Evolutionary conservation across 2,888 invertebrate genomes (phyloP).

Genomic region (Aphodius sticticus): DNA sequence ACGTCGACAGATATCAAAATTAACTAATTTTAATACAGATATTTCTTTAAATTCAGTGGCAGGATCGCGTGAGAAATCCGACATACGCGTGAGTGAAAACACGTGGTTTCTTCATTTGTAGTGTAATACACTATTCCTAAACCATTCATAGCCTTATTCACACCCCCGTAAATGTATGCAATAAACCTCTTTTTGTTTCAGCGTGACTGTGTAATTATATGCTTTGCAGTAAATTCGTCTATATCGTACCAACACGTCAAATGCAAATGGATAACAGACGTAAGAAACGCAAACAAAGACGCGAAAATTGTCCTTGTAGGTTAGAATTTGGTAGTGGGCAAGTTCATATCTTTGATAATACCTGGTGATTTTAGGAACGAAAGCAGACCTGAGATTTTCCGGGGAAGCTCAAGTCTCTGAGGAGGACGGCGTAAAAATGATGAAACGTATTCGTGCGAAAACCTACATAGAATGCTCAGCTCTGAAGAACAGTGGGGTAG

Average conservation of each 20-base stretch:
- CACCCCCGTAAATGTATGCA: neutral
- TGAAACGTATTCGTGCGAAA: slow-evolving; percentile 62
- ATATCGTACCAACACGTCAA: slow-evolving; percentile 32
- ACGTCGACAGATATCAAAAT: too few species aligned
- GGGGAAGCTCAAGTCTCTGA: slow-evolving; percentile 68
- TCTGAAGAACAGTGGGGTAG: slow-evolving; percentile 50
- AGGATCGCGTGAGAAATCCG: too few species aligned
- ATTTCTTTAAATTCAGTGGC: too few species aligned
- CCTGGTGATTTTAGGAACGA: slow-evolving; percentile 25
- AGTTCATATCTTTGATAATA: neutral
- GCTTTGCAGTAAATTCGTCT: slow-evolving; percentile 76
- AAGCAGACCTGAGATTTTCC: slow-evolving; percentile 56
- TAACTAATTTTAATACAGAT: too few species aligned
- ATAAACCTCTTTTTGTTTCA: slow-evolving; percentile 55
- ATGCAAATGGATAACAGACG: slow-evolving; percentile 32
- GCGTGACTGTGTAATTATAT: slow-evolving; percentile 85
- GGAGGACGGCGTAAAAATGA: slow-evolving; percentile 80
- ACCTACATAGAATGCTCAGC: slow-evolving; percentile 56
- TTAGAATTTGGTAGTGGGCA: neutral
- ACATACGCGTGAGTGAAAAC: too few species aligned
- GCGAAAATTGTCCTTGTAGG: slow-evolving; percentile 32
- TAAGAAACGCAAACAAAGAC: slow-evolving; percentile 28
- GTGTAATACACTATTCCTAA: too few species aligned
- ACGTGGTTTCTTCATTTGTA: too few species aligned
- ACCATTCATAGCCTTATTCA: too few species aligned